Evolutionary conservation across 2,888 invertebrate genomes (phyloP).

Genomic region (Plagodis pulveraria): DNA sequence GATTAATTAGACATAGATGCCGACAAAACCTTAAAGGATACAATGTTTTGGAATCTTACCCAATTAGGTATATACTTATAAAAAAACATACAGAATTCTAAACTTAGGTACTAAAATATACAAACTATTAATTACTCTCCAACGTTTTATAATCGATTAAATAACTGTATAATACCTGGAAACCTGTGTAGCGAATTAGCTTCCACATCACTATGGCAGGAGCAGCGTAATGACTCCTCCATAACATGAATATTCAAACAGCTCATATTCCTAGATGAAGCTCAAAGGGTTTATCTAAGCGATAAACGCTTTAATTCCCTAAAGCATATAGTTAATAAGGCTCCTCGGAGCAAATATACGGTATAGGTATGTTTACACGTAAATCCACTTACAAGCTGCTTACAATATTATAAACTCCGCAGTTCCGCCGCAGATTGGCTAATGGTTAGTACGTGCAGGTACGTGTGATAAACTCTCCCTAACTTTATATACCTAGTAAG

Average conservation of each 20-base stretch:
- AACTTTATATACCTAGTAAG: too few relatives aligned
- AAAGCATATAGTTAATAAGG: conserved; percentile 48
- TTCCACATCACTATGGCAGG: conserved; percentile 57
- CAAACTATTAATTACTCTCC: too few relatives aligned
- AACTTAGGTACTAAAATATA: too few relatives aligned
- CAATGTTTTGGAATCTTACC: too few relatives aligned
- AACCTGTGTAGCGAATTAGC: conserved; percentile 46
- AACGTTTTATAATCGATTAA: too few relatives aligned
- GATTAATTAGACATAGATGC: background rate
- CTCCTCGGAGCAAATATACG: conserved; percentile 25
- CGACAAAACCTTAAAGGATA: too few relatives aligned
- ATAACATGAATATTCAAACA: conserved; percentile 66
- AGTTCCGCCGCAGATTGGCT: conserved; percentile 11
- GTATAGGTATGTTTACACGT: conserved; percentile 20
- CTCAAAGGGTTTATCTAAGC: conserved; percentile 63
- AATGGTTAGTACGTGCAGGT: conserved; percentile 21
- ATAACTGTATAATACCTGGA: too few relatives aligned
- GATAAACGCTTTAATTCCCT: conserved; percentile 57
- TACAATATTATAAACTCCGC: conserved; percentile 15
- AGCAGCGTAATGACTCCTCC: conserved; percentile 58
- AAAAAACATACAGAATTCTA: too few relatives aligned
- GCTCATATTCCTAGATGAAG: conserved; percentile 59
- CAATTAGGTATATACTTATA: too few relatives aligned
- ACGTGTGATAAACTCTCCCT: conserved; percentile 14
- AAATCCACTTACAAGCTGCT: conserved; percentile 22